Conservation (phyloP, 2,888 invertebrate genomes). For the Pantelozetes paolii region DNA sequence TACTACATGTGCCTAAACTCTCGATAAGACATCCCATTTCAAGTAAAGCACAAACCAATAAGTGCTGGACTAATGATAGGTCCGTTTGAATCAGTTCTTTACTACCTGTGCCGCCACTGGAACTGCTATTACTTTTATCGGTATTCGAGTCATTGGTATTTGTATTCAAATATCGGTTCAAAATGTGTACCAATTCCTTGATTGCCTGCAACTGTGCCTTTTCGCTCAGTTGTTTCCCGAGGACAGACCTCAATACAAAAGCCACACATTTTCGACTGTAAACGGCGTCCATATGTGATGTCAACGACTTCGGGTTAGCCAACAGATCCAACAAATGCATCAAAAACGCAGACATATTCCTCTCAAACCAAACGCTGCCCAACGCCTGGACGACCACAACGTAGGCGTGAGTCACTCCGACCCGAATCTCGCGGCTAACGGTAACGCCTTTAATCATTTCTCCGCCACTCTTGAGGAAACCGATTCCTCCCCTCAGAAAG, state of each 20-base stretch:
- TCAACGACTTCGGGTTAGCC: slow-evolving; percentile 89
- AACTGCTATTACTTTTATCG: neutral
- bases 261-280: slow-evolving; percentile 96
- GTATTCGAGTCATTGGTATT: slow-evolving; percentile 17
- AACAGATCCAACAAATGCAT: slow-evolving; percentile 83
- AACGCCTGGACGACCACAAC: slow-evolving; percentile 89
- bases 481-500: slow-evolving; percentile 83
- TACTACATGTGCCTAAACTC: slow-evolving; percentile 89
- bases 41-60: slow-evolving; percentile 85
- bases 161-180: slow-evolving; percentile 53
- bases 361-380: slow-evolving; percentile 91
- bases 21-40: slow-evolving; percentile 85
- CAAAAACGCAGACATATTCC: slow-evolving; percentile 78
- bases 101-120: neutral
- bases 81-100: slow-evolving; percentile 38
- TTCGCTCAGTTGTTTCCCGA: slow-evolving; percentile 92
- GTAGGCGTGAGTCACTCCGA: slow-evolving; percentile 95
- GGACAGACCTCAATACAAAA: slow-evolving; percentile 82
- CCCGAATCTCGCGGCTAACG: slow-evolving; percentile 89
- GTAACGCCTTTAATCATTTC: slow-evolving; percentile 93
- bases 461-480: slow-evolving; percentile 76
- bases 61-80: slow-evolving; percentile 80
- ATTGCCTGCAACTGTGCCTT: slow-evolving; percentile 89
- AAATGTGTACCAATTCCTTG: slow-evolving; percentile 84
- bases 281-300: slow-evolving; percentile 94